Base-by-base conservation (phyloP, 2,113 vertebrate genomes). In the Solea senegalensis region DNA sequence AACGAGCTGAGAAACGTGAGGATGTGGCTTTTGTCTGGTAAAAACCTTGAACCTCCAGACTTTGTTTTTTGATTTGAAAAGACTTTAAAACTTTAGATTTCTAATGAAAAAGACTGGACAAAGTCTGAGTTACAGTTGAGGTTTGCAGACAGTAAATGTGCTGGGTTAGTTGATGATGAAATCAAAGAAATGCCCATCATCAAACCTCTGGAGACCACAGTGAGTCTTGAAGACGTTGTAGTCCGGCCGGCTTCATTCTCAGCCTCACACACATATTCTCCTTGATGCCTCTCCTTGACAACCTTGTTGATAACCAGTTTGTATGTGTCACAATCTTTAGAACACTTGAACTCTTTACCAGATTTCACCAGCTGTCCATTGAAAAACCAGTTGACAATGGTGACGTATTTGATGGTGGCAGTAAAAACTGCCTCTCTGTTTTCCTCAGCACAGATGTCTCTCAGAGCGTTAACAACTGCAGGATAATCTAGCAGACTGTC, bases 341-440 rank as follows among this genome's bases (percentile, higher is more conserved):
- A 95, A 95, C 96, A 96, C 94, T 95, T 96, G 95, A 97, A 96
- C 94, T 95, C 95, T 90, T 88, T 83, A 62, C 94, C 95, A 95
- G 95, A 94, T 93, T 88, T 84, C 26, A 97, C 86, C 82, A 92
- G 75, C 85, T 93, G 91, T 57, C 91, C 90, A 53, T 95, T 94
- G 85, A 95, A 95, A 91, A 96, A 94, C 96, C 96, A 99, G 26
- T 93, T 94, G 5, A 96, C 93, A 26, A 88, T 86, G 66, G 83
- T 91, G 65, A 87, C 94, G 12, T 93, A 88, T 71, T 83, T 93
- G 82, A 97, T 94, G 62, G 74, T 88, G 54, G 92, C 84, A 0
- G 83, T 80, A 69, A 99, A 84, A 27, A 74, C 76, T 21, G 94
- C 86, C 1, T 34, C 48, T 1, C 89, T 80, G 1, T 92, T 94